Percentiles rank a stretch among this genome's conserved stretches.
Conservation (phyloP, 2,888 invertebrate species). For the Drosophila tripunctata region DNA sequence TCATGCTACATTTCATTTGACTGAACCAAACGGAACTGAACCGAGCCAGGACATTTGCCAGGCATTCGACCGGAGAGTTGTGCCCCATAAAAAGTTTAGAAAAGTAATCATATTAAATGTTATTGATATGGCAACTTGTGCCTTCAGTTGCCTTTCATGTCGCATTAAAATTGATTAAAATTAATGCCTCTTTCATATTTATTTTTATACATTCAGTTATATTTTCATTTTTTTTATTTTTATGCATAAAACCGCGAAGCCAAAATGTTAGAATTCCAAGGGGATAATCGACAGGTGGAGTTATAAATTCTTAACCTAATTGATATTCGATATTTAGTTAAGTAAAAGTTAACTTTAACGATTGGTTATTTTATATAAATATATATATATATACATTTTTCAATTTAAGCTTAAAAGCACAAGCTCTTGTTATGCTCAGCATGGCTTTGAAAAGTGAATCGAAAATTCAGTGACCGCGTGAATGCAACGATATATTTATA, state of each 20-base stretch:
- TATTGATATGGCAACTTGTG: conserved; percentile 68
- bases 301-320: neutral
- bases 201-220: too few species aligned
- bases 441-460: conserved; percentile 58
- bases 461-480: conserved; percentile 32
- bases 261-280: neutral
- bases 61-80: conserved; percentile 38
- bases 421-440: too few species aligned
- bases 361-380: too few species aligned
- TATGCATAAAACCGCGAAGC: neutral
- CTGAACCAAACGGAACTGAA: conserved; percentile 35
- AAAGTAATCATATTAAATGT: conserved; percentile 79
- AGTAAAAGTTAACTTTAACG: too few species aligned
- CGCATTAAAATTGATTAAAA: conserved; percentile 68
- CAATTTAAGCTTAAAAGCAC: too few species aligned
- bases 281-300: neutral
- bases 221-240: neutral
- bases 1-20: conserved; percentile 73
- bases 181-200: conserved; percentile 28
- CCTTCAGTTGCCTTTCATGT: conserved; percentile 1
- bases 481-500: conserved; percentile 52
- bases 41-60: conserved; percentile 11
- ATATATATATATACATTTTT: too few species aligned
- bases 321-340: neutral
- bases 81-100: conserved; percentile 72